phyloP scores from a whole-genome alignment of 2,113 vertebrate species.

The Oostethus manadensis region DNA sequence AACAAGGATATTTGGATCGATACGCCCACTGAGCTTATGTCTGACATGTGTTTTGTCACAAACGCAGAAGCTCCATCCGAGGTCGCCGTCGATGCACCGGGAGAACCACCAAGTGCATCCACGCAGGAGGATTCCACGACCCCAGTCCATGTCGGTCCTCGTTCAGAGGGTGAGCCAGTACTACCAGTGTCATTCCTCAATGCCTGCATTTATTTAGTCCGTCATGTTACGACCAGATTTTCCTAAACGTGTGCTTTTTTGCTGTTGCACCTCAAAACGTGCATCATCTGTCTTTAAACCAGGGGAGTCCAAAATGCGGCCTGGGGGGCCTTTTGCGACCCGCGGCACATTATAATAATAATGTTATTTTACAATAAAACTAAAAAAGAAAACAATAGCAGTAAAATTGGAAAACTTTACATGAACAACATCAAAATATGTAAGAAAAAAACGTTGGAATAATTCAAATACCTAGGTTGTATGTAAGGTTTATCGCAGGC shows the following conservation, averaged over 20 bases:
- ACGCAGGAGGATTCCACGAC: slow-evolving; percentile 15
- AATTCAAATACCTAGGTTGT: no score
- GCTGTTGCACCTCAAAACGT: neutral
- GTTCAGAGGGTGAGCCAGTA: slow-evolving; percentile 34
- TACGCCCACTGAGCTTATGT: neutral
- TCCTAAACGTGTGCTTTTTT: slow-evolving; percentile 1
- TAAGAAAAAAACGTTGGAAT: no score
- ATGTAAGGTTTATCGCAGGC: no score
- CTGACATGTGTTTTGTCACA: neutral
- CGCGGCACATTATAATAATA: no score
- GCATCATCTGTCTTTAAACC: neutral
- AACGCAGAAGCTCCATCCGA: slow-evolving; percentile 25
- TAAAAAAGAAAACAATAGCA: no score
- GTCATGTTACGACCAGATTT: neutral
- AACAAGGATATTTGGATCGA: no score
- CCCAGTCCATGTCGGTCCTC: slow-evolving; percentile 25
- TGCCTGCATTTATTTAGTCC: neutral
- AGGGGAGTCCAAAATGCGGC: no score
- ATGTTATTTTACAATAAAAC: no score
- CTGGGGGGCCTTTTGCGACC: no score
- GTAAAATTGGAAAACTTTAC: no score
- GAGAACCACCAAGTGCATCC: slow-evolving; percentile 15
- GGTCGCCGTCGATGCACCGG: slow-evolving; percentile 17
- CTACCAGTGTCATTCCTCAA: neutral
- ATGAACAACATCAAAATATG: no score